Conservation (phyloP, 30 jellyfish, hydroid and myxozoan genomes). For the Mastigias papua region DNA sequence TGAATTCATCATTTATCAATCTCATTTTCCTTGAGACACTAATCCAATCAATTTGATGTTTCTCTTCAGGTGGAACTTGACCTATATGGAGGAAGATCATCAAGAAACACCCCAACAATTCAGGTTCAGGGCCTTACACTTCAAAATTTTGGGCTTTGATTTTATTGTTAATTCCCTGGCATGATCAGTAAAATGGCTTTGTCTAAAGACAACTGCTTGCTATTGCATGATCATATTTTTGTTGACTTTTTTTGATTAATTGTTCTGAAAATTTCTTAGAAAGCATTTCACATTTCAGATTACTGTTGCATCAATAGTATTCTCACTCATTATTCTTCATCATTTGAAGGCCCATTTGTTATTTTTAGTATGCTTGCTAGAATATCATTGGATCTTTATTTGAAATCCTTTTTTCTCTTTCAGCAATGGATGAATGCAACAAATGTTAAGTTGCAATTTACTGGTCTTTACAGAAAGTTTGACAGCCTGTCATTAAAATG, state of each 20-base stretch:
- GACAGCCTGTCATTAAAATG: conserved; percentile 71
- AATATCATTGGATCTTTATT: background rate
- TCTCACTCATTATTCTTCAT: too few relatives aligned
- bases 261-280: too few relatives aligned
- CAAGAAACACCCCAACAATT: conserved; percentile 26
- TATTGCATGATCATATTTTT: too few relatives aligned
- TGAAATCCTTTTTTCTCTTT: background rate
- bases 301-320: too few relatives aligned
- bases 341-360: too few relatives aligned
- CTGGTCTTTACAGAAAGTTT: conserved; percentile 77
- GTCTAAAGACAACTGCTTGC: too few relatives aligned
- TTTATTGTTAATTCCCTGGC: too few relatives aligned
- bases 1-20: background rate
- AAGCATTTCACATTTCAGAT: too few relatives aligned
- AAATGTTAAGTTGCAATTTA: conserved; percentile 44
- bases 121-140: conserved; percentile 46
- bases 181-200: too few relatives aligned
- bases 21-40: background rate
- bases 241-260: too few relatives aligned
- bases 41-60: too few relatives aligned
- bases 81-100: conserved; percentile 73
- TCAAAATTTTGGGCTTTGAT: background rate
- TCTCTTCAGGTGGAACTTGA: conserved; percentile 60
- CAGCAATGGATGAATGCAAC: conserved; percentile 88
- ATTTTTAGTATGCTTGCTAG: too few relatives aligned